Evolutionary conservation across 2,888 invertebrate species (phyloP).

Genomic region (Orthosia cruda): DNA sequence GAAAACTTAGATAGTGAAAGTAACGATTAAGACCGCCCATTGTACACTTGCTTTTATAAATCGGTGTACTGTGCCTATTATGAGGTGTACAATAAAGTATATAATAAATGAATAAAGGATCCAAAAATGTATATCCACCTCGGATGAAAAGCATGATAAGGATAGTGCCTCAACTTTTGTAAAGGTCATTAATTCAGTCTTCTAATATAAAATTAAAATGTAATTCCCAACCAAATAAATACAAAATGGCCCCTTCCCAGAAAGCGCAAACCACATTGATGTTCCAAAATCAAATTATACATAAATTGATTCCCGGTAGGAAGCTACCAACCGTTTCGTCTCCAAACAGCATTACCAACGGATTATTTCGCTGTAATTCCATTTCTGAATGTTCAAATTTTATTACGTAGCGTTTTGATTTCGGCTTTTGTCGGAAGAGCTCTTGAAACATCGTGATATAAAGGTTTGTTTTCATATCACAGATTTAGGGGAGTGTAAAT

Average conservation of each 20-base stretch:
- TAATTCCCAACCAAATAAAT: constrained; percentile 3
- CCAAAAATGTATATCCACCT: no score
- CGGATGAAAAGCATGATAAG: no score
- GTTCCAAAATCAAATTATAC: constrained; percentile 39
- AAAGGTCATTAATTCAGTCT: no score
- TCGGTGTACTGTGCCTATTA: no score
- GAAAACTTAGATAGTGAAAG: no score
- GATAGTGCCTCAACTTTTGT: no score
- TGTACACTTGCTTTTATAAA: no score
- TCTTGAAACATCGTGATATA: constrained; percentile 28
- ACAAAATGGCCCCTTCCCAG: neutral
- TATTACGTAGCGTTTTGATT: constrained; percentile 32
- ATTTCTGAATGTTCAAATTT: constrained; percentile 50
- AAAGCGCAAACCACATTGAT: constrained; percentile 24
- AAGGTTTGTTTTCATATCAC: constrained; percentile 22
- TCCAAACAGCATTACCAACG: constrained; percentile 43
- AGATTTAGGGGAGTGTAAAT: constrained; percentile 14
- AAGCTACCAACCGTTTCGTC: constrained; percentile 33
- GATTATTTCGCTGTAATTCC: constrained; percentile 53
- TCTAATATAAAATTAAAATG: neutral
- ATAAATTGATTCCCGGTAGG: constrained; percentile 30
- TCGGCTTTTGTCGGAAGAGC: constrained; percentile 45
- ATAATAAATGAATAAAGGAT: neutral
- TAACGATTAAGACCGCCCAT: no score
- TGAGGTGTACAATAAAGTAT: no score